Percentiles rank a stretch among this genome's conserved stretches.
Conservation (phyloP, 2,113 vertebrate genomes). For the Chaetorhynchus papuensis region DNA sequence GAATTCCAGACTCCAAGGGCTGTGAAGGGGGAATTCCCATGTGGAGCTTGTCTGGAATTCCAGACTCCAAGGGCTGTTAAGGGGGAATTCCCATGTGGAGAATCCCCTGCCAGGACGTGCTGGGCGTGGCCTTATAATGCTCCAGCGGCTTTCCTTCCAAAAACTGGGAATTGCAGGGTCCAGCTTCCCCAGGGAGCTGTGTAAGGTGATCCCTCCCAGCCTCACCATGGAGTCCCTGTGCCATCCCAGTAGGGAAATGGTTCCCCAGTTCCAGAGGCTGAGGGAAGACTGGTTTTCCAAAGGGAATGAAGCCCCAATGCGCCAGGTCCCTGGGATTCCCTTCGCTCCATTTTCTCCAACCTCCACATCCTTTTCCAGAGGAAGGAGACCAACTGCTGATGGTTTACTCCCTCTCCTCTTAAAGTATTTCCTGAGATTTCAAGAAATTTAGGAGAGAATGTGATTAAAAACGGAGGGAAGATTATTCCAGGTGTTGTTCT, state of each 20-base stretch:
- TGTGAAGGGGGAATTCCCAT: no score
- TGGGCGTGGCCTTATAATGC: rapidly evolving
- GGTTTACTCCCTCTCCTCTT: not conserved
- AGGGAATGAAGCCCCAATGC: rapidly evolving
- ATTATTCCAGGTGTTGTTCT: not conserved
- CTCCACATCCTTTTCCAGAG: not conserved
- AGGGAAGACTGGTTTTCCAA: not conserved
- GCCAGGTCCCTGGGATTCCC: not conserved
- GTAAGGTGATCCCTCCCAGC: rapidly evolving
- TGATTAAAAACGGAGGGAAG: not conserved
- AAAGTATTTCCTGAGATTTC: not conserved
- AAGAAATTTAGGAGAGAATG: not conserved
- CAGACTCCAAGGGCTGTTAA: no score
- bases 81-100: not conserved
- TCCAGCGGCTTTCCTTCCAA: not conserved
- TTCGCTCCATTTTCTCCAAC: rapidly evolving
- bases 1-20: no score
- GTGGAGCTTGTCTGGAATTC: no score
- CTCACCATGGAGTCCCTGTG: rapidly evolving
- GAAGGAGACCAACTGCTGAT: not conserved
- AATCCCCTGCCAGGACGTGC: not conserved
- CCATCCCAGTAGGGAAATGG: rapidly evolving
- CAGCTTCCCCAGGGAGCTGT: not conserved
- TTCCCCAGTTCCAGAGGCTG: rapidly evolving
- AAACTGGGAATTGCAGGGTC: rapidly evolving